These are phyloP conservation scores for Aleiodes alternator DNA, from an alignment of 2,888 invertebrate genomes.

Conservation along the genomic window DNA sequence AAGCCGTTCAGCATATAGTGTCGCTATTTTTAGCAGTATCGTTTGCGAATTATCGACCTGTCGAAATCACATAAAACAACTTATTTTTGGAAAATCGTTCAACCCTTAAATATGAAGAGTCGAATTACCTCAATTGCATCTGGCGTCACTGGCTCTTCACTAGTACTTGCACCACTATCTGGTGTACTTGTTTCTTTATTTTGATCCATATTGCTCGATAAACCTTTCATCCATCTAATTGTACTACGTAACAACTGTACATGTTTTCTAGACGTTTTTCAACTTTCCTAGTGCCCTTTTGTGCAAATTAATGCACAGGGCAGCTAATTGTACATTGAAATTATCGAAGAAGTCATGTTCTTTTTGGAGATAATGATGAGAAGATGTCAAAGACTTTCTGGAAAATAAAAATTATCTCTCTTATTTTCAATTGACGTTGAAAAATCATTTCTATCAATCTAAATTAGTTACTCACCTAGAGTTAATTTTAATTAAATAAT, in stretches of 20 bases:
- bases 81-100: background rate
- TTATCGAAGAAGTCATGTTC: conserved; percentile 7
- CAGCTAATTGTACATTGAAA: conserved; percentile 11
- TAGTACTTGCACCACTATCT: conserved; percentile 52
- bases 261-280: conserved; percentile 54
- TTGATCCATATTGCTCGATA: conserved; percentile 60
- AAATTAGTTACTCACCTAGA: too few species aligned
- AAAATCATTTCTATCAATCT: too few species aligned
- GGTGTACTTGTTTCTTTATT: conserved; percentile 50
- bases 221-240: conserved; percentile 63
- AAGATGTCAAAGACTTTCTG: too few species aligned
- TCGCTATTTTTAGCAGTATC: conserved; percentile 88
- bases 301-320: conserved; percentile 41
- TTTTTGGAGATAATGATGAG: too few species aligned
- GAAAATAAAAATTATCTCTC: too few species aligned
- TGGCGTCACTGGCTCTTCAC: conserved; percentile 56
- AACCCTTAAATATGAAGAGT: background rate
- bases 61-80: conserved; percentile 45
- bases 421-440: too few species aligned
- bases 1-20: conserved; percentile 88
- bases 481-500: too few species aligned
- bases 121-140: conserved; percentile 65
- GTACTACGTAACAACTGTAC: conserved; percentile 61
- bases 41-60: conserved; percentile 91
- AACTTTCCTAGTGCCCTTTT: conserved; percentile 36